A percentile compares a stretch with the other conserved stretches of the same genome.
These are phyloP conservation scores for Lutjanus erythropterus DNA, from an alignment of 2,113 vertebrate genomes.

Conservation along the genomic window DNA sequence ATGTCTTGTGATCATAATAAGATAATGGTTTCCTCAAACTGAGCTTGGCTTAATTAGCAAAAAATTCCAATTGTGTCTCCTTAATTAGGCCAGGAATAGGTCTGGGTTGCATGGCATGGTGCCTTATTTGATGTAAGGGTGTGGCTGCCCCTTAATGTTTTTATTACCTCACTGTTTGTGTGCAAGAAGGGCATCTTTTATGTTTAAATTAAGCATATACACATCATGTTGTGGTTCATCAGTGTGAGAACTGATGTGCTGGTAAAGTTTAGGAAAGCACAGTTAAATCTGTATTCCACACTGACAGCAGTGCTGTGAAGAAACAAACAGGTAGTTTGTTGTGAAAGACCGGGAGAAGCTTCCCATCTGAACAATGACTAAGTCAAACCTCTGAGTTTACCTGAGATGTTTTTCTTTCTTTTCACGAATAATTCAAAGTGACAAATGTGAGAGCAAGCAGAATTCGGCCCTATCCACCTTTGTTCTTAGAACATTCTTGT, in stretches of 20 bases:
- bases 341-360: not conserved
- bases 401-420: constrained; percentile 48
- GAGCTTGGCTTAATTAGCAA: constrained; percentile 49
- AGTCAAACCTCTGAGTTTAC: constrained; percentile 50
- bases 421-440: constrained; percentile 60
- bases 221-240: constrained; percentile 38
- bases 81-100: constrained; percentile 53
- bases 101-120: constrained; percentile 36
- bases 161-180: constrained; percentile 40
- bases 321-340: constrained; percentile 8
- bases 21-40: constrained; percentile 46
- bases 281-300: not conserved
- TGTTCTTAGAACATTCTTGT: constrained; percentile 85
- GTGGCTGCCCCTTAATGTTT: constrained; percentile 48
- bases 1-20: constrained; percentile 61
- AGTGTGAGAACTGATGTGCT: constrained; percentile 13
- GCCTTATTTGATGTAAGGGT: constrained; percentile 62
- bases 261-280: not conserved
- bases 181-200: constrained; percentile 46
- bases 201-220: constrained; percentile 54
- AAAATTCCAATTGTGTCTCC: constrained; percentile 46
- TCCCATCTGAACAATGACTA: constrained; percentile 34
- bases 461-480: constrained; percentile 78
- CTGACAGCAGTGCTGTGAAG: not conserved
- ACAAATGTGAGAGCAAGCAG: constrained; percentile 69